phyloP scores from a whole-genome alignment of 2,888 invertebrate genomes.

The Dysmachus trigonus region DNA sequence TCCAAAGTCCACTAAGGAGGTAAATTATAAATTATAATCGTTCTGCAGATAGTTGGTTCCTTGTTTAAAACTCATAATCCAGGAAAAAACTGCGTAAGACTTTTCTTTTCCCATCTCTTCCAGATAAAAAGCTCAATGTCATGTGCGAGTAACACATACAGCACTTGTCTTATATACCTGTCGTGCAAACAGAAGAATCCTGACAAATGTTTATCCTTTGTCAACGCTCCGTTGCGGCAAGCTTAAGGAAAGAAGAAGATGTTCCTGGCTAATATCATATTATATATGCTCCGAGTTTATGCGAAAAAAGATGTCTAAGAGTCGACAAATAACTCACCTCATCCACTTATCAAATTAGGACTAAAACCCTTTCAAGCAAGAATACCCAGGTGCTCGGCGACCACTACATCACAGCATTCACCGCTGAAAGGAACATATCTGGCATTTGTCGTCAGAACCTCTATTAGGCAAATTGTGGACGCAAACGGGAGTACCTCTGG shows the following conservation, averaged over 20 bases:
- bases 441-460: not conserved
- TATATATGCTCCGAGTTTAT: not conserved
- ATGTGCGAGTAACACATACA: not conserved
- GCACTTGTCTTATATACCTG: not conserved
- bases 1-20: too few species aligned
- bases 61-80: too few species aligned
- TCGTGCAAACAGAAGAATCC: not conserved
- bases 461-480: not conserved
- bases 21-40: too few species aligned
- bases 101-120: too few species aligned
- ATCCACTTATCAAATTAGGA: not conserved
- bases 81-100: too few species aligned
- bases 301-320: not conserved
- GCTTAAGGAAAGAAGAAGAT: not conserved
- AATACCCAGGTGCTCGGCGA: not conserved
- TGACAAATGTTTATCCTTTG: conserved; percentile 18
- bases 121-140: not conserved
- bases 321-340: not conserved
- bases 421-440: not conserved
- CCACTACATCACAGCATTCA: not conserved
- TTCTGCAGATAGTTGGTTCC: too few species aligned
- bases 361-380: not conserved
- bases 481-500: not conserved
- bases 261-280: not conserved
- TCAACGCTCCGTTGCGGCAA: not conserved